phyloP scores from a whole-genome alignment of 1,140 invertebrate species.

The Drosophila orosa region DNA sequence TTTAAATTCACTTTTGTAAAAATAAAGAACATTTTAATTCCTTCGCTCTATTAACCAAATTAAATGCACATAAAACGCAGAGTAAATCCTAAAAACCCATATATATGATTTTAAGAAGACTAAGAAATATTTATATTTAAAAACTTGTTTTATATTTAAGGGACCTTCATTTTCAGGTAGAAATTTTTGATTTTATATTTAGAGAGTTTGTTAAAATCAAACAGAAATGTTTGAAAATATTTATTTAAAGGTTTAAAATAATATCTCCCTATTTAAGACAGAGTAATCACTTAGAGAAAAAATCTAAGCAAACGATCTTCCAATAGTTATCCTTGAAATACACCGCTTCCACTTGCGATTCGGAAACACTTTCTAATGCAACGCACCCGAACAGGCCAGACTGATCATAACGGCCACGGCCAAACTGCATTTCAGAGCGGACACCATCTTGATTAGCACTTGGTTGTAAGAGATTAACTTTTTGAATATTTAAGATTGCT shows the following conservation, averaged over 20 bases:
- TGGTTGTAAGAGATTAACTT: neutral
- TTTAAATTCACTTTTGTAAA: neutral
- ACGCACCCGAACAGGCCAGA: slow-evolving; percentile 73
- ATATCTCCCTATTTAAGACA: neutral
- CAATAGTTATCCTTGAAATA: slow-evolving; percentile 16
- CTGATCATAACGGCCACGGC: slow-evolving; percentile 75
- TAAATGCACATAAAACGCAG: neutral
- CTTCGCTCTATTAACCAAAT: neutral
- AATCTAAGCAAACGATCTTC: neutral
- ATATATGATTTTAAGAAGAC: too few species aligned
- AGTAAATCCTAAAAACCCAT: neutral
- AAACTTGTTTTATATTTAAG: neutral
- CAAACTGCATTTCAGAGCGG: slow-evolving; percentile 73
- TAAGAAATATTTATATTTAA: too few species aligned
- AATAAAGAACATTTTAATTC: neutral
- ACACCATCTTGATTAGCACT: slow-evolving; percentile 66
- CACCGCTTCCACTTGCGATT: slow-evolving; percentile 1
- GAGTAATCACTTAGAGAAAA: neutral
- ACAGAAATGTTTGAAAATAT: neutral
- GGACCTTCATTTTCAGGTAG: neutral
- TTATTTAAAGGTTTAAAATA: neutral
- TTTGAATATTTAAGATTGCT: slow-evolving; percentile 2
- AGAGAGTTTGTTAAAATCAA: neutral
- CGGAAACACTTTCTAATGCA: slow-evolving; percentile 12
- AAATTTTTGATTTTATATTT: neutral